A percentile compares a stretch with the other conserved stretches of the same genome.
Conservation (phyloP, 1,140 invertebrate species). For the Meloidogyne chitwoodi region DNA sequence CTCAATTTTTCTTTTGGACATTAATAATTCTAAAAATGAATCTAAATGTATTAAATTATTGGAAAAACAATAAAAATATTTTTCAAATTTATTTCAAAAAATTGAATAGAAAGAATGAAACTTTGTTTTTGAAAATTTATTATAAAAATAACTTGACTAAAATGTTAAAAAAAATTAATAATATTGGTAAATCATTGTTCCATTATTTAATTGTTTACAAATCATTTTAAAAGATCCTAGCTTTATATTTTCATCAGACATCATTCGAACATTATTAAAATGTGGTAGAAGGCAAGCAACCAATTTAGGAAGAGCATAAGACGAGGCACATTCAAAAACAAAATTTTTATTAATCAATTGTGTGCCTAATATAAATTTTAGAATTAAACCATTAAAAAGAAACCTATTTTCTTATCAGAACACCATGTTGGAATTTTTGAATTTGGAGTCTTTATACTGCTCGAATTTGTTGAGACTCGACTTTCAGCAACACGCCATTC, state of each 20-base stretch:
- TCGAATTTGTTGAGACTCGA: neutral
- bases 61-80: too few relatives aligned
- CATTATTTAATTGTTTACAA: neutral
- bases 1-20: constrained; percentile 17
- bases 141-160: too few relatives aligned
- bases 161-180: neutral
- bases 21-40: neutral
- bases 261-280: neutral
- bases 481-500: neutral
- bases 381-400: neutral
- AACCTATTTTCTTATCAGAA: neutral
- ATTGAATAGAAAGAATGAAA: too few relatives aligned
- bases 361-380: neutral
- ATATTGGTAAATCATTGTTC: neutral
- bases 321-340: neutral
- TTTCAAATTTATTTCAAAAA: too few relatives aligned
- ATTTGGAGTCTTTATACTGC: neutral
- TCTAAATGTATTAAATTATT: too few relatives aligned
- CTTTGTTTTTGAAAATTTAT: too few relatives aligned
- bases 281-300: neutral
- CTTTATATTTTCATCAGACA: neutral
- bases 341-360: neutral
- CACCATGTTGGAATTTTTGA: neutral
- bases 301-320: neutral
- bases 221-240: neutral